Evolutionary conservation across 2,888 invertebrate genomes (phyloP), one percentile per base, ranked within the genome.

Genomic region (Plagodis pulveraria): DNA sequence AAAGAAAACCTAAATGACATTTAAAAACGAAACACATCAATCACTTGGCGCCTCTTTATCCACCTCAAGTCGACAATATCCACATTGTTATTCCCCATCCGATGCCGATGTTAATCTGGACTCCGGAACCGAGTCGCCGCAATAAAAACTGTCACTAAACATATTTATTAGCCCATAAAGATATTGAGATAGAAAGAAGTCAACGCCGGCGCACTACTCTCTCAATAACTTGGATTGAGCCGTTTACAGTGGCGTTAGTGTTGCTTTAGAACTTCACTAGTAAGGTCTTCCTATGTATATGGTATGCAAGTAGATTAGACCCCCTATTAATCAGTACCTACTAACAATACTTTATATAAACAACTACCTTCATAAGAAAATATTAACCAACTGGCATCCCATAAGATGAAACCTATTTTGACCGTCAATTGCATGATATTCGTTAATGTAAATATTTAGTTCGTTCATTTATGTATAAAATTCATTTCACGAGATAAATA

Each of bases 141-240:
- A 83, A 89, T 90, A 91, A 90, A 90, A 89, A 84, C 88, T 87
- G 88, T 86, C 88, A 81, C 83, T 84, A 81, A 70, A 81, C 73
- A 80, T 88, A 88, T 91, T 91, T 91, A 91, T 84, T 85, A 83
- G 69, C 81, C 80, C 72, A 89, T 89, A 89, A 90, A 91, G 78
- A 83, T 80, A 84, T 83, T 81, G 76, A 81, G 80, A 80, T 78
- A 80, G 78, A 80, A 76, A 74, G 76, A 74, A 51, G 57, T 50
- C 41, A 71, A 73, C 78, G 79, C 76, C 75, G 71, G 74, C 72
- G 73, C 72, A 76, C 58, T 67, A 58, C 6, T 44, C 49, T 63
- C 57, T 56, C 46, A 36, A 33, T 67, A 70, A 69, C 45, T 41
- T 8, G 32, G 48, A 43, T 52, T 11, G 12, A 11, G 36, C 9